These are phyloP conservation scores for Acanthis flammea DNA, from an alignment of 2,797 vertebrate genomes.

Conservation along the genomic window DNA sequence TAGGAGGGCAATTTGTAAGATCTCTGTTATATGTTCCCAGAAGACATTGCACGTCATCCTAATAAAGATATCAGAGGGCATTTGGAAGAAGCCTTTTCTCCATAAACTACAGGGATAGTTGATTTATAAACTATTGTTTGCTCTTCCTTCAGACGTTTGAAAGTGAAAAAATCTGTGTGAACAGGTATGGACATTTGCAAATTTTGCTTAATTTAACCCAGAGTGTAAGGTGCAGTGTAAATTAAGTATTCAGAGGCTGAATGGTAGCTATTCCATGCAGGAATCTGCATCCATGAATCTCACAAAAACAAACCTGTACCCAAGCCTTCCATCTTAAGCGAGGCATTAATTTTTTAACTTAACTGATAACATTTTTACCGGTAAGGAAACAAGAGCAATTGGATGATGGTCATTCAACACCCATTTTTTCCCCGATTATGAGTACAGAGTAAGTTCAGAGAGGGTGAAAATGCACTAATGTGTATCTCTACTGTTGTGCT, in stretches of 20 bases:
- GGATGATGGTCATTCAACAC: not conserved
- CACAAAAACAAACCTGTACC: not conserved
- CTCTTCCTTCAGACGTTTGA: not conserved
- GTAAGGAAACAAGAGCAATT: not conserved
- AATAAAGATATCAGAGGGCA: not conserved
- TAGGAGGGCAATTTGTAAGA: not conserved
- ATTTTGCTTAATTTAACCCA: not conserved
- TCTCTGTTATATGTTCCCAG: not conserved
- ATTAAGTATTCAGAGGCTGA: not conserved
- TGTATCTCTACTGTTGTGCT: not conserved
- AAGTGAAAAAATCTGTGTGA: not conserved
- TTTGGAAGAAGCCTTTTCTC: not conserved
- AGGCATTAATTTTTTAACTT: not conserved
- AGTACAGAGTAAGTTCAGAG: not conserved
- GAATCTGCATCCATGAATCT: not conserved
- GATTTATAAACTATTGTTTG: not conserved
- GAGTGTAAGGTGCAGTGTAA: not conserved
- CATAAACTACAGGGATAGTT: not conserved
- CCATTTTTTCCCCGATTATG: fast-evolving
- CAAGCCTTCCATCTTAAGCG: not conserved
- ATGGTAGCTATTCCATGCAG: not conserved
- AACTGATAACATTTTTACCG: not conserved
- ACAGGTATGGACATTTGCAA: not conserved
- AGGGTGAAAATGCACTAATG: not conserved
- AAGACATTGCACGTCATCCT: not conserved